phyloP scores from a whole-genome alignment of 2,888 invertebrate species.

The Erpobdella octoculata region DNA sequence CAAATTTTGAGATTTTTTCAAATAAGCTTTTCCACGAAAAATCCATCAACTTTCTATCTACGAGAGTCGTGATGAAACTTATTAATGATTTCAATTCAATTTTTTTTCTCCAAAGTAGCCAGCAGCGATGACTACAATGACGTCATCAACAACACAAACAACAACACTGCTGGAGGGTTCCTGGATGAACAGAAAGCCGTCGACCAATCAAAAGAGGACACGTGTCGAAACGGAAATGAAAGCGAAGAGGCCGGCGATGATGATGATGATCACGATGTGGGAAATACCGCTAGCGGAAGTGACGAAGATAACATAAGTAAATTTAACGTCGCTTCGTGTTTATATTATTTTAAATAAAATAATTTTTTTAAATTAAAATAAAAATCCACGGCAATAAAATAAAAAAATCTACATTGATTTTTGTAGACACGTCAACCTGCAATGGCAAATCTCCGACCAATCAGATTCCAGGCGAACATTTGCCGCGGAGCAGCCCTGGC shows the following conservation, averaged over 20 bases:
- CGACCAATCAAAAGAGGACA: neutral
- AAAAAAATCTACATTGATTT: neutral
- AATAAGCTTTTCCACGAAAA: no score
- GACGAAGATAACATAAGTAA: conserved; percentile 3
- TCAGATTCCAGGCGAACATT: neutral
- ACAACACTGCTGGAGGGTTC: neutral
- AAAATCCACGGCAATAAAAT: no score
- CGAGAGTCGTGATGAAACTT: no score
- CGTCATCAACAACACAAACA: neutral
- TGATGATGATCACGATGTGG: conserved; percentile 2
- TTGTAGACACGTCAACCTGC: neutral
- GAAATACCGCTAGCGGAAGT: neutral
- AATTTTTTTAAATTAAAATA: neutral
- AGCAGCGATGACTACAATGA: neutral
- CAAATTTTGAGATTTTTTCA: no score
- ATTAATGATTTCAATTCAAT: no score
- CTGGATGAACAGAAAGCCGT: neutral
- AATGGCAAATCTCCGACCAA: conserved; percentile 10
- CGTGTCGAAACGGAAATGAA: neutral
- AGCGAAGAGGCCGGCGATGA: neutral
- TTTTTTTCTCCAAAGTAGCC: neutral
- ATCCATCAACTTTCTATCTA: neutral
- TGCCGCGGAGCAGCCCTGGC: neutral
- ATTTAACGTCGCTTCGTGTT: neutral
- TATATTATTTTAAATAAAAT: neutral